Evolutionary conservation across 2,113 vertebrate genomes (phyloP).

Genomic region (Muscicapa adusta): DNA sequence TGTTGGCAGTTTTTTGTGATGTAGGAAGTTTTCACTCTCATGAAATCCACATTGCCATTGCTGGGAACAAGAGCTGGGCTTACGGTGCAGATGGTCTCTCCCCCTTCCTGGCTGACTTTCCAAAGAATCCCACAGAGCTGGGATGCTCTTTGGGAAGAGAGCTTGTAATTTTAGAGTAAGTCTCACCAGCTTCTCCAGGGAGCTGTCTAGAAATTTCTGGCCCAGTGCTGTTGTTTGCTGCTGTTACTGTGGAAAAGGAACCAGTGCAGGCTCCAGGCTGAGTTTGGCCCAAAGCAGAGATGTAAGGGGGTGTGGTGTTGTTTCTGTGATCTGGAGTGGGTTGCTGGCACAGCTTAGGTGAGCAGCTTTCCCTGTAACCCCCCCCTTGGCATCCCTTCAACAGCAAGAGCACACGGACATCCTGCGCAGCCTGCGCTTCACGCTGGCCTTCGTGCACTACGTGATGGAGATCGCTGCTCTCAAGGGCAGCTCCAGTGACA

Average conservation of each 20-base stretch:
- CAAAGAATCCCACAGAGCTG: background rate
- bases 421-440: slow-evolving; percentile 86
- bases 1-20: background rate
- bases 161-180: background rate
- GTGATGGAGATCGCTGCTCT: slow-evolving; percentile 86
- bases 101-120: background rate
- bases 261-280: background rate
- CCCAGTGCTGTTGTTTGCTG: background rate
- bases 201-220: background rate
- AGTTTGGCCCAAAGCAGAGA: background rate
- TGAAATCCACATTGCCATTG: background rate
- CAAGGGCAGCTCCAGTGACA: slow-evolving; percentile 76
- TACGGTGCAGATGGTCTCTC: background rate
- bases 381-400: background rate
- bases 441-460: slow-evolving; percentile 84
- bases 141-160: background rate
- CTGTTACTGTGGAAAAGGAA: background rate
- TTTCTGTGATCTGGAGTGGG: background rate
- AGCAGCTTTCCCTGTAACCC: background rate
- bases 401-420: slow-evolving; percentile 90
- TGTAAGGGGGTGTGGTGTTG: background rate
- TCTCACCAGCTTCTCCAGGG: background rate
- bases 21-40: background rate
- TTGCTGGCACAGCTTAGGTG: background rate
- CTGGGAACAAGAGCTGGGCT: background rate